Base-by-base conservation (phyloP, 1,140 invertebrate species). In the Acromyrmex heyeri region DNA sequence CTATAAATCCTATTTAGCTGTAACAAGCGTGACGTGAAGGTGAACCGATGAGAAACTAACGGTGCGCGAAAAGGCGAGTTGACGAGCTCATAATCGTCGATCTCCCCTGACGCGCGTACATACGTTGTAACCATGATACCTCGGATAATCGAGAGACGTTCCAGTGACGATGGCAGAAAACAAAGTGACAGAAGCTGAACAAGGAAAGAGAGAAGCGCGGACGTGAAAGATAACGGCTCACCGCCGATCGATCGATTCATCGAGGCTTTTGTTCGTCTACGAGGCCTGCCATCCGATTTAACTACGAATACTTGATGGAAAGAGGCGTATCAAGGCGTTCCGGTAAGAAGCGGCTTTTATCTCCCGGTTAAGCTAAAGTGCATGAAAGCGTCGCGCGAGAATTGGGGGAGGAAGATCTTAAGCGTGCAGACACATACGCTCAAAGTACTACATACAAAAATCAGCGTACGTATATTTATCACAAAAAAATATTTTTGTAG, bases 211-310 rank as follows among this genome's bases (percentile, higher is more conserved):
- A 87, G 88, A 92, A 90, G 91, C 86, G 91, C 91, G 93, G 93
- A 92, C 91, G 92, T 83, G 86, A 93, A 93, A 93, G 94, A 95
- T 95, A 95, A 95, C 93, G 91, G 88, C 91, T 92, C 91, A 89
- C 88, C 86, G 90, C 90, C 91, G 87, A 94, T 94, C 93, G 94
- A 95, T 95, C 93, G 93, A 94, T 94, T 87, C 90, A 88, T 75
- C 76, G 89, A 91, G 91, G 90, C 93, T 94, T 94, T 95, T 95
- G 94, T 95, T 93, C 91, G 87, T 85, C 88, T 89, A 90, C 92
- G 87, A 64, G 78, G 75, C 69, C 76, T 34, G 79, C 87, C 92
- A 94, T 93, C 92, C 91, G 94, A 95, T 94, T 95, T 93, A 93
- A 93, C 93, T 92, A 92, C 87, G 90, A 82, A 62, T 61, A 77